Evolutionary conservation across 2,888 invertebrate species (phyloP).

Genomic region (Drosophila austrosaltans): DNA sequence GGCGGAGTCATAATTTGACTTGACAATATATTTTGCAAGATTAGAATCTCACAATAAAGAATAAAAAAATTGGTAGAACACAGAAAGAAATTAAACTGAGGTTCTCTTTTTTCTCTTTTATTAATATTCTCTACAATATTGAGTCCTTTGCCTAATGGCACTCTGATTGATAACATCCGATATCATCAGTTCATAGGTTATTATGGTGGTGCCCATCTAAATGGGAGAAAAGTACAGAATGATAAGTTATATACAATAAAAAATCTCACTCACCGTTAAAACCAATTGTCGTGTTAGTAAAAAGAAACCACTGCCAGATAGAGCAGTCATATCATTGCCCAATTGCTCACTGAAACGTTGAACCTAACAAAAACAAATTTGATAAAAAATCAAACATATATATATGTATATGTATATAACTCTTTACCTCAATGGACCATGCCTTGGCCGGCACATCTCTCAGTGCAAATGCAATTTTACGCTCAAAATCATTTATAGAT

Average conservation of each 20-base stretch:
- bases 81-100: background rate
- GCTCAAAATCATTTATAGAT: conserved; percentile 85
- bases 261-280: conserved; percentile 65
- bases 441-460: conserved; percentile 83
- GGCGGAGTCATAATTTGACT: conserved; percentile 49
- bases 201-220: conserved; percentile 86
- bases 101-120: conserved; percentile 1
- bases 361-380: conserved; percentile 52
- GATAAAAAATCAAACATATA: no score
- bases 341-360: conserved; percentile 80
- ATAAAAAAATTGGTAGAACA: background rate
- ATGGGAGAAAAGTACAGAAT: background rate
- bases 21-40: conserved; percentile 20
- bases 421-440: conserved; percentile 84
- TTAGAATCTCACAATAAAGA: background rate
- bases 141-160: conserved; percentile 69
- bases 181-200: conserved; percentile 88
- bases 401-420: no score
- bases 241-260: no score
- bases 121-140: conserved; percentile 67
- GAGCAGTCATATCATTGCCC: conserved; percentile 76
- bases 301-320: conserved; percentile 81
- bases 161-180: conserved; percentile 83
- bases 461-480: conserved; percentile 84
- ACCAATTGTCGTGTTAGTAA: conserved; percentile 80